A percentile compares a stretch with the other conserved stretches of the same genome.
Conservation (phyloP, 1,140 invertebrate genomes). For the Anoplophora glabripennis region DNA sequence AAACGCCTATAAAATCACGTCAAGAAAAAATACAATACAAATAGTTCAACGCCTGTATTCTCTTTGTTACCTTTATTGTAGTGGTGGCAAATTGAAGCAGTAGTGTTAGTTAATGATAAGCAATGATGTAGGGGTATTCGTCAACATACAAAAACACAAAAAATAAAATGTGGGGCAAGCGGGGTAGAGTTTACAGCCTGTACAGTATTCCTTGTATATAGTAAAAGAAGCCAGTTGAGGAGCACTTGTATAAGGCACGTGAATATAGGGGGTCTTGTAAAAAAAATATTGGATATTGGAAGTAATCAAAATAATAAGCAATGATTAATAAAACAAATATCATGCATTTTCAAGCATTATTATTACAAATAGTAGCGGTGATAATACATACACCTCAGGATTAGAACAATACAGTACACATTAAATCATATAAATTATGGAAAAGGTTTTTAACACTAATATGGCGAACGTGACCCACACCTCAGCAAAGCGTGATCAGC, state of each 20-base stretch:
- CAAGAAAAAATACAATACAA: no score
- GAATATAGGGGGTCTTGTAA: constrained; percentile 27
- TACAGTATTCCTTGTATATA: constrained; percentile 10
- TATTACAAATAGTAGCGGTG: constrained; percentile 76
- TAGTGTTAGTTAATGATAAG: constrained; percentile 27
- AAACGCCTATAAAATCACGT: no score
- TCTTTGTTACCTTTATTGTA: background rate
- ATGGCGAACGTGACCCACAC: constrained; percentile 45
- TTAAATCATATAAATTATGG: constrained; percentile 51
- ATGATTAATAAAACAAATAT: constrained; percentile 84
- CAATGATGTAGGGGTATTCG: constrained; percentile 14
- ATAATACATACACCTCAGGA: constrained; percentile 50
- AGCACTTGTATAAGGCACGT: constrained; percentile 1
- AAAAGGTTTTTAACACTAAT: constrained; percentile 36
- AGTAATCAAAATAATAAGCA: constrained; percentile 60
- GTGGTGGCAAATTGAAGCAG: constrained; percentile 7
- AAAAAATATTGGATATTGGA: constrained; percentile 16
- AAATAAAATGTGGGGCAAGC: constrained; percentile 38
- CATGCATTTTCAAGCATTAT: constrained; percentile 84
- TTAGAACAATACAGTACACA: constrained; percentile 60
- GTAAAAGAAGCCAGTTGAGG: constrained; percentile 11
- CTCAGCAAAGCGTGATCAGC: constrained; percentile 48
- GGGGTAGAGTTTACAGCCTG: constrained; percentile 25
- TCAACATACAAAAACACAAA: constrained; percentile 36
- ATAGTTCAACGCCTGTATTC: no score